Base-by-base conservation (phyloP, 2,113 vertebrate species). In the Amphiprion percula region DNA sequence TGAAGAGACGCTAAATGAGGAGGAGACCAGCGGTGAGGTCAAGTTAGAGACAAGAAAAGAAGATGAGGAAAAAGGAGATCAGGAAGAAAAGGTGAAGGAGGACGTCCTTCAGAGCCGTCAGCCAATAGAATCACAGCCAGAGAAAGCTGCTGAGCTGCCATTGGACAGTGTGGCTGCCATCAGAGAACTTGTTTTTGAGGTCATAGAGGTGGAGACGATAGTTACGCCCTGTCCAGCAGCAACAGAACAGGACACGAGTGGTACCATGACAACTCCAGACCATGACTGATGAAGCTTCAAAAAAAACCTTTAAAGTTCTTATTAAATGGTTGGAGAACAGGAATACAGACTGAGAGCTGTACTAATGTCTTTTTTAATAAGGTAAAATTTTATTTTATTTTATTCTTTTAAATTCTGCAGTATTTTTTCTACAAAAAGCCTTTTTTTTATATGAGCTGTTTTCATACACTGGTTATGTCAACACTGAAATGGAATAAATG, bases 141-240 rank as follows among this genome's bases (percentile, higher is more conserved):
- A 74, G 5, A 12, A 10, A n/a, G 37, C 6, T 44, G 33, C 52
- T 12, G 85, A 69, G 33, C 84, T 26, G 12, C 72, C 39, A 16
- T 1, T 74, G 63, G 92, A 73, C 81, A 80, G 89, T 2, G 82
- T 94, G 68, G 39, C 82, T 1, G 15, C 54, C 28, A 93, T 93
- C 80, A 88, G 92, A 79, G 84, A 86, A 2, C 91, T 93, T 4
- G 90, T 92, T 80, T 79, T 66, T n/a, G 92, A 94, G 83, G 52
- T 90, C 33, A 90, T 59, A 21, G 91, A 93, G 19, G 88, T 93
- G 26, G 91, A 93, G 74, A 85, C 62, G 10, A 1, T 52, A 7
- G 2, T 90, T 50, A 41, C 3, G n/a, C 80, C 86, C 11, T 59
- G 79, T n/a, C 78, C 46, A 28, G 26, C 55, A 78, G 70, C 77